Evolutionary conservation across 2,888 invertebrate species (phyloP).

Genomic region (Phymatocera aterrima): DNA sequence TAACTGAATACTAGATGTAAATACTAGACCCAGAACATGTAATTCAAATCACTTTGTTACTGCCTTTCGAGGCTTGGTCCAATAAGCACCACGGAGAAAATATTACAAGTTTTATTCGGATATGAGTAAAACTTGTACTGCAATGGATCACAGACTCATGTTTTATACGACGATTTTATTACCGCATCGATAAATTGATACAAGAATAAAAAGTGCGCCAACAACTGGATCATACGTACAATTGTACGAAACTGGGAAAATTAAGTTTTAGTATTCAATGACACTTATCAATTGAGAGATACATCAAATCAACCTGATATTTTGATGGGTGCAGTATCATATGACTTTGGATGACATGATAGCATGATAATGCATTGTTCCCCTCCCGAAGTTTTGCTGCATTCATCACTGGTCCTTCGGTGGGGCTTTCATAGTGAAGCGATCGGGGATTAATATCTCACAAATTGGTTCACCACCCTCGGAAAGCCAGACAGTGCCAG

Average conservation of each 20-base stretch:
- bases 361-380: not conserved
- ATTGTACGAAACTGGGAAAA: not conserved
- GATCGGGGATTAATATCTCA: conserved; percentile 1
- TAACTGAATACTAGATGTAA: no score
- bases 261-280: not conserved
- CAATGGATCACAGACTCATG: not conserved
- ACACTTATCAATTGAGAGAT: not conserved
- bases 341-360: not conserved
- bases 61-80: not conserved
- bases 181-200: no score
- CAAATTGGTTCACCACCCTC: not conserved
- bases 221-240: not conserved
- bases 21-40: no score
- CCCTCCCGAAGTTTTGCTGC: not conserved
- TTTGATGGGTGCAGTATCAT: not conserved
- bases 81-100: not conserved
- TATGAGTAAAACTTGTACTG: not conserved
- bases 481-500: not conserved
- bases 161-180: no score
- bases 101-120: not conserved
- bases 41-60: not conserved
- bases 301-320: not conserved
- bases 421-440: not conserved
- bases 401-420: not conserved
- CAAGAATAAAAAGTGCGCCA: not conserved